Conservation (phyloP, 2,797 vertebrate species). For the Caiman crocodilus region DNA sequence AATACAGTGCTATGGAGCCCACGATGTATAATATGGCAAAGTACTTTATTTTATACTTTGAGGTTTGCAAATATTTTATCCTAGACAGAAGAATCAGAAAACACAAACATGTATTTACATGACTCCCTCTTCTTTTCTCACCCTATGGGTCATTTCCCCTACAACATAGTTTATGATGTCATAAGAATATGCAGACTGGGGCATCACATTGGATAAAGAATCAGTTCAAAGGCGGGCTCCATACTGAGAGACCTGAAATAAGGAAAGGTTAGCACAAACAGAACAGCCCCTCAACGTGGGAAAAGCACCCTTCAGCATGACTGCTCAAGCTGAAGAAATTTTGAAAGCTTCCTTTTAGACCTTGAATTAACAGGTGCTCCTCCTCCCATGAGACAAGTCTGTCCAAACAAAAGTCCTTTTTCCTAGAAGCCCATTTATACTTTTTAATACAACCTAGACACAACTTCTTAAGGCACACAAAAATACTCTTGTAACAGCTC, state of each 20-base stretch:
- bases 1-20: too few relatives aligned
- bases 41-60: neutral
- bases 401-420: neutral
- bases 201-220: neutral
- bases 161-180: neutral
- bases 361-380: fast-evolving
- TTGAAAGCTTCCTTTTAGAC: neutral
- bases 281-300: neutral
- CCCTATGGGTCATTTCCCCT: neutral
- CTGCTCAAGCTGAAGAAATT: neutral
- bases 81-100: fast-evolving
- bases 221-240: neutral
- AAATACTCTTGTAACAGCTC: neutral
- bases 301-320: neutral
- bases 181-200: neutral
- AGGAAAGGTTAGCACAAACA: neutral
- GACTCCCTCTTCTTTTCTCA: neutral
- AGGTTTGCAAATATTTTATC: neutral
- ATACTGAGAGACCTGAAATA: neutral
- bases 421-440: neutral
- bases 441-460: neutral
- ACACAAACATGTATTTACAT: neutral
- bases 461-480: neutral
- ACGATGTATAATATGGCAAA: too few relatives aligned
- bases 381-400: too few relatives aligned